Evolutionary conservation across 1,140 invertebrate genomes (phyloP).

Genomic region (Drosophila pandora): DNA sequence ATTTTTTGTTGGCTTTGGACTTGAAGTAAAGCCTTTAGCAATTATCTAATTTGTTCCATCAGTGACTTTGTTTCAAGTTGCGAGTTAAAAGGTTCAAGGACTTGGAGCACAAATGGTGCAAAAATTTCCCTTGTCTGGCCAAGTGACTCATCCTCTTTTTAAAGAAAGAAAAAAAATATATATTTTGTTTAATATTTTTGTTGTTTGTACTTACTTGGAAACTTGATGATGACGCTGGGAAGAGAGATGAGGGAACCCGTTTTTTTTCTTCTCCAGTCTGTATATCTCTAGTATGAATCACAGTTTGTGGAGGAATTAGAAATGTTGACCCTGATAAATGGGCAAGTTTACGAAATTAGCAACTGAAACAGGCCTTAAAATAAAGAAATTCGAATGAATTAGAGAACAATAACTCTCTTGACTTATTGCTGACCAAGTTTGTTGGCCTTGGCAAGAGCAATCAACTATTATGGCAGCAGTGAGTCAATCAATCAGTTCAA

Average conservation of each 20-base stretch:
- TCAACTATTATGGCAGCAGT: conserved; percentile 3
- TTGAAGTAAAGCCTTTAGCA: conserved; percentile 20
- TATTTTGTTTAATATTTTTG: conserved; percentile 27
- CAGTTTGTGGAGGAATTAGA: conserved; percentile 26
- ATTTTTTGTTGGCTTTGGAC: neutral
- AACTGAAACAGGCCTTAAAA: neutral
- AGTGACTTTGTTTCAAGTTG: conserved; percentile 2
- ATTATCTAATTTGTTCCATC: conserved; percentile 35
- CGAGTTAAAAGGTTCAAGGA: conserved; percentile 38
- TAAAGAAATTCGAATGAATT: neutral
- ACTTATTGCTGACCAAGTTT: neutral
- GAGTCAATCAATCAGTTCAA: conserved; percentile 19
- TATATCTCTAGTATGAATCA: conserved; percentile 30
- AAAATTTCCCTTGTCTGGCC: conserved; percentile 41
- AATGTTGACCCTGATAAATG: conserved; percentile 26
- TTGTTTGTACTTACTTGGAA: conserved; percentile 55
- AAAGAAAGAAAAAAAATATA: conserved; percentile 1
- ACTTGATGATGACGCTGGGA: conserved; percentile 33
- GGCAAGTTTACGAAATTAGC: conserved; percentile 11
- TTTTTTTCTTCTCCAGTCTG: neutral
- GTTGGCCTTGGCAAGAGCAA: conserved; percentile 1
- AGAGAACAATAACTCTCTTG: neutral
- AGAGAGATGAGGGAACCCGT: conserved; percentile 46
- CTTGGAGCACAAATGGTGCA: neutral
- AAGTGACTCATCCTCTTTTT: conserved; percentile 36